phyloP scores from a whole-genome alignment of 2,888 invertebrate species.

The Acronicta leporina region DNA sequence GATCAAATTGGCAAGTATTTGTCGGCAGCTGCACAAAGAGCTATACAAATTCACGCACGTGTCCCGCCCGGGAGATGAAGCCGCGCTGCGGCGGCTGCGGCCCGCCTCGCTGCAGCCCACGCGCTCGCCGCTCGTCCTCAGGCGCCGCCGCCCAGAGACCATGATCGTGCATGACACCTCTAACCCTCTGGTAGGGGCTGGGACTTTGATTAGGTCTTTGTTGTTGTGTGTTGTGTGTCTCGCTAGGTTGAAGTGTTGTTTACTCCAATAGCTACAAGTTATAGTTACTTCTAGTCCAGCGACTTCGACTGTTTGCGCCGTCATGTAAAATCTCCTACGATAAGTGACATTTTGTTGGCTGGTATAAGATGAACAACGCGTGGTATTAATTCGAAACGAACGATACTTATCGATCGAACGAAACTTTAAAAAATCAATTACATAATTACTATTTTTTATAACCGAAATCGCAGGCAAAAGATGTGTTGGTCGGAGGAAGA shows the following conservation, averaged over 20 bases:
- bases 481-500: no score
- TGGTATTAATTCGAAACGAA: no score
- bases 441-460: no score
- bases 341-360: no score
- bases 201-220: slow-evolving; percentile 12
- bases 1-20: slow-evolving; percentile 26
- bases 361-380: no score
- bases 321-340: no score
- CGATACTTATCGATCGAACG: no score
- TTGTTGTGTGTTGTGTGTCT: not conserved
- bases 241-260: not conserved
- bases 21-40: slow-evolving; percentile 81
- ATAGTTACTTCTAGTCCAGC: no score
- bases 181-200: slow-evolving; percentile 70
- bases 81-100: slow-evolving; percentile 52
- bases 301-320: no score
- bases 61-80: slow-evolving; percentile 37
- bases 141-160: slow-evolving; percentile 68
- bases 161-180: slow-evolving; percentile 70
- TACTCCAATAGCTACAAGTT: no score
- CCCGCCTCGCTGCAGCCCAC: slow-evolving; percentile 71
- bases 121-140: slow-evolving; percentile 49
- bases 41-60: slow-evolving; percentile 72
- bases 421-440: no score
- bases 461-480: no score